Evolutionary conservation across 2,888 invertebrate species (phyloP).

Genomic region (Xestia ashworthii): DNA sequence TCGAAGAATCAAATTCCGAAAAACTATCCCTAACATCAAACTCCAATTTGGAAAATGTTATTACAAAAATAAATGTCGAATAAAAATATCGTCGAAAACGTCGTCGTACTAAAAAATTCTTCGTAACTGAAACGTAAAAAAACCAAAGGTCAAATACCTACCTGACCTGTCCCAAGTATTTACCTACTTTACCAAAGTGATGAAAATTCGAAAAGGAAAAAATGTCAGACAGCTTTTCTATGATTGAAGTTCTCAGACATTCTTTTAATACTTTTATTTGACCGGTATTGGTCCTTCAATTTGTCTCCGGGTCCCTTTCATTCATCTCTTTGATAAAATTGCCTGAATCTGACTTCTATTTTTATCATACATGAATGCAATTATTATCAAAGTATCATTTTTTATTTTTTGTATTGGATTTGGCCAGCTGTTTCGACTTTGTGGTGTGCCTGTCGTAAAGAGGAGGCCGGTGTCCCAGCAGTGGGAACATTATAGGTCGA

Average conservation of each 20-base stretch:
- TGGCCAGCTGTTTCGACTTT: background rate
- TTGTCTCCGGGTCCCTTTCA: background rate
- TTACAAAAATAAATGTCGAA: background rate
- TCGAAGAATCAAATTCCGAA: no score
- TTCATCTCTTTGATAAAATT: slow-evolving; percentile 21
- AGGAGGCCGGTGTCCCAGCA: no score
- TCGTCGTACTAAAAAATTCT: background rate
- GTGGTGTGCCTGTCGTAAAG: no score
- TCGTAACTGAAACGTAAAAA: background rate
- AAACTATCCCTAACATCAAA: no score
- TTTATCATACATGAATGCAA: background rate
- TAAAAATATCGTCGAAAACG: background rate
- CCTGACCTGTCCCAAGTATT: background rate
- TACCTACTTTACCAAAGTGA: background rate
- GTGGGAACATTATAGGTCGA: no score
- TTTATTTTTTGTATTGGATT: background rate
- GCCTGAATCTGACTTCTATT: background rate
- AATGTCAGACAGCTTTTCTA: background rate
- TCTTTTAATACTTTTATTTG: slow-evolving; percentile 32
- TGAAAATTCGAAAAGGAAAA: background rate
- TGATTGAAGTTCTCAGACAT: slow-evolving; percentile 4
- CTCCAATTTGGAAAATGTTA: background rate
- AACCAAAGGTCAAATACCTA: background rate
- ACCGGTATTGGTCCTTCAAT: slow-evolving; percentile 8
- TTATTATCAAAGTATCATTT: no score